Evolutionary conservation across 2,888 invertebrate genomes (phyloP).

Genomic region (Desoria tigrina): DNA sequence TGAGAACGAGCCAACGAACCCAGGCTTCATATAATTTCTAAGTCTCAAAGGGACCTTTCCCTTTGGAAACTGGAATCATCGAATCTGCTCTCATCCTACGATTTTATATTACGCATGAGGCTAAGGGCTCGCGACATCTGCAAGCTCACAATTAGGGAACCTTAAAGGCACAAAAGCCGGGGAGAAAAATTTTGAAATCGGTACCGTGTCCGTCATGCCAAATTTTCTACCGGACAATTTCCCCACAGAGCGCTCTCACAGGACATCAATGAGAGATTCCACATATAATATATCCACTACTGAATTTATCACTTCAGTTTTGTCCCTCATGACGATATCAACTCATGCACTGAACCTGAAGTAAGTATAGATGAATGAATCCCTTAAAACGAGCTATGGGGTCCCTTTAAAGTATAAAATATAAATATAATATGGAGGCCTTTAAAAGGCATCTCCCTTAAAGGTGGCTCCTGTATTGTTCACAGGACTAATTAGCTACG

Average conservation of each 20-base stretch:
- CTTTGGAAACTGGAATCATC: background rate
- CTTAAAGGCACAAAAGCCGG: constrained; percentile 12
- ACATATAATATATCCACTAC: too few species aligned
- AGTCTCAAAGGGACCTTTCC: constrained; percentile 3
- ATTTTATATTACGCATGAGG: constrained; percentile 21
- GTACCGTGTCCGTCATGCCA: constrained; percentile 52
- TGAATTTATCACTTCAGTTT: too few species aligned
- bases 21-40: constrained; percentile 5
- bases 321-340: too few species aligned
- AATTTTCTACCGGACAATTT: constrained; percentile 50
- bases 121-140: constrained; percentile 51
- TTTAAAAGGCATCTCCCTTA: constrained; percentile 17
- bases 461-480: constrained; percentile 42
- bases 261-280: too few species aligned
- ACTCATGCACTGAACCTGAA: too few species aligned
- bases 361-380: constrained; percentile 2
- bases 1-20: constrained; percentile 28
- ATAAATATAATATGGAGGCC: constrained; percentile 2
- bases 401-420: background rate
- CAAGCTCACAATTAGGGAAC: constrained; percentile 32
- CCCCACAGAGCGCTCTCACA: too few species aligned
- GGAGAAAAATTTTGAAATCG: constrained; percentile 41
- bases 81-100: constrained; percentile 10
- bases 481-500: constrained; percentile 49
- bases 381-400: background rate